These are phyloP conservation scores for Taenioides sp. DNA, from an alignment of 2,797 vertebrate species.

Conservation along the genomic window DNA sequence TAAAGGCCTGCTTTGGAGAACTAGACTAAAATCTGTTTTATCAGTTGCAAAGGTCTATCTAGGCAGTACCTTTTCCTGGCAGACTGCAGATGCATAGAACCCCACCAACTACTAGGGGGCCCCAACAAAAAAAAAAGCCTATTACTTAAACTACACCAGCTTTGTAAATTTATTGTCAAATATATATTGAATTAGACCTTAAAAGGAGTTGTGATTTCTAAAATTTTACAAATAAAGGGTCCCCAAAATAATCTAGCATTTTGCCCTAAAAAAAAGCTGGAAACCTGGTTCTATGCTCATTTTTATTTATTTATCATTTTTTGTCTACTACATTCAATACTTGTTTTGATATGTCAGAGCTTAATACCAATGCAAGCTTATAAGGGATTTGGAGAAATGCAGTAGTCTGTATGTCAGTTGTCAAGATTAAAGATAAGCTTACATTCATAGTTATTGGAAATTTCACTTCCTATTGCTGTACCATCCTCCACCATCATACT, in stretches of 20 bases:
- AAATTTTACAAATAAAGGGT: neutral
- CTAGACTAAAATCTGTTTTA: neutral
- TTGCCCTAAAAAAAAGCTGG: neutral
- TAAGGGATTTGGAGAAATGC: neutral
- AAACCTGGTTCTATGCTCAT: neutral
- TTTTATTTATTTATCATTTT: neutral
- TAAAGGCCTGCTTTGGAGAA: too few species aligned
- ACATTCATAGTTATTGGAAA: conserved; percentile 34
- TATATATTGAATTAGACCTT: neutral
- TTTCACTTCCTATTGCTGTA: conserved; percentile 37
- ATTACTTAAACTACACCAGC: neutral
- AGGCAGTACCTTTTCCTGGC: neutral
- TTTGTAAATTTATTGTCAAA: neutral
- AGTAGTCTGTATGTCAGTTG: conserved; percentile 28
- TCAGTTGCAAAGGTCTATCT: neutral
- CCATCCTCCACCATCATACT: conserved; percentile 49
- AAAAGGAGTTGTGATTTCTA: neutral
- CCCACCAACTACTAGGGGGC: neutral
- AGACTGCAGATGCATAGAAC: too few species aligned
- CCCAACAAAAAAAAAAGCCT: neutral
- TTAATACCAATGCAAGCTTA: neutral
- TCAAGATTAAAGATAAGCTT: conserved; percentile 48
- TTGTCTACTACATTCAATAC: neutral
- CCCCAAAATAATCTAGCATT: neutral
- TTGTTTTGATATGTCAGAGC: neutral